Percentiles rank a stretch among this genome's conserved stretches.
phyloP scores from a whole-genome alignment of 2,888 invertebrate genomes.

The Pelosia muscerda region DNA sequence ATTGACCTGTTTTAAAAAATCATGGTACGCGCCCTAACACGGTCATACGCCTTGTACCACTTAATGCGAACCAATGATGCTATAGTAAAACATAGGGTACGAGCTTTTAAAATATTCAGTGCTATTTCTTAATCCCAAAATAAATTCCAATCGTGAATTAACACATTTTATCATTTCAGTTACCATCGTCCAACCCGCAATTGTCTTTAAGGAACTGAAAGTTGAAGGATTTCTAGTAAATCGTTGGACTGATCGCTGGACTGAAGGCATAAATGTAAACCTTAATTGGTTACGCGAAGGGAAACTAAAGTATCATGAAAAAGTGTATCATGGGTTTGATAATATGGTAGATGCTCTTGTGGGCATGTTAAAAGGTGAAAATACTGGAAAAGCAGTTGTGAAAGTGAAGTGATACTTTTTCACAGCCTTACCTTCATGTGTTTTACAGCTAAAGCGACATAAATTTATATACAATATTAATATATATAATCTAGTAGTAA shows the following conservation, averaged over 20 bases:
- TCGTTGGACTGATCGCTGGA: conserved; percentile 87
- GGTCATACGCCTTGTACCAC: too few relatives aligned
- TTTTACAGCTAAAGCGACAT: background rate
- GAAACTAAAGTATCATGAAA: conserved; percentile 90
- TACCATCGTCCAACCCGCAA: conserved; percentile 85
- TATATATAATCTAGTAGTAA: too few relatives aligned
- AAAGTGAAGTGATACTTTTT: conserved; percentile 77
- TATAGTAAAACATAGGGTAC: background rate
- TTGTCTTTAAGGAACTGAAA: conserved; percentile 88
- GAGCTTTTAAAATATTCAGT: background rate
- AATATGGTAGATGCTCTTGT: conserved; percentile 90
- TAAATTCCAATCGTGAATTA: background rate
- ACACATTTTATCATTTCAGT: conserved; percentile 60
- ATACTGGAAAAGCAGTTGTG: conserved; percentile 90
- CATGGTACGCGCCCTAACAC: too few relatives aligned
- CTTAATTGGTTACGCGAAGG: conserved; percentile 89
- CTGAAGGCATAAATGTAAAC: conserved; percentile 89
- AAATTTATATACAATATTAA: too few relatives aligned
- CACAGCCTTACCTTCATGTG: background rate
- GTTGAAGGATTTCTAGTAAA: conserved; percentile 89
- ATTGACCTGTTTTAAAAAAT: too few relatives aligned
- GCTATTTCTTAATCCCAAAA: background rate
- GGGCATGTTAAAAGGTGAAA: conserved; percentile 88
- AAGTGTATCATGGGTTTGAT: conserved; percentile 90
- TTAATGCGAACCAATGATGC: too few relatives aligned